A percentile compares a stretch with the other conserved stretches of the same genome.
phyloP scores from a whole-genome alignment of 2,113 vertebrate species.

The Galemys pyrenaicus region DNA sequence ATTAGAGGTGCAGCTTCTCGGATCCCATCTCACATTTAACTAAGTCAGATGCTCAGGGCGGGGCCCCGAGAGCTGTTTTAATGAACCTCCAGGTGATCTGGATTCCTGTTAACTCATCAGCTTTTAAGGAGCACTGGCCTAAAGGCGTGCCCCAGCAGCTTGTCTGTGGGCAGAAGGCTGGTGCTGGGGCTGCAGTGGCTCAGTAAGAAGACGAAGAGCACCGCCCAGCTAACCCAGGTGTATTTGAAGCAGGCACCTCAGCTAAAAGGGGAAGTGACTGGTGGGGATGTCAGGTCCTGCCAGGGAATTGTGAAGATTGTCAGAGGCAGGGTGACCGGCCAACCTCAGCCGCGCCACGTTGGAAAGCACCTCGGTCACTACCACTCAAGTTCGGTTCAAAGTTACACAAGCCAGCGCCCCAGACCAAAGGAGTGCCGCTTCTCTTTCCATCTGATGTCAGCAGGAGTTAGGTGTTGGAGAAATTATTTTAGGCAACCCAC shows the following conservation, averaged over 20 bases:
- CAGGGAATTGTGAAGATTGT: neutral
- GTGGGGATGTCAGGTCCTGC: neutral
- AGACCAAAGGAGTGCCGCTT: neutral
- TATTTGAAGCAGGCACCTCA: neutral
- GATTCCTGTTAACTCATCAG: neutral
- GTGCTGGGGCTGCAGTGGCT: neutral
- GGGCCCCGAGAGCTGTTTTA: neutral
- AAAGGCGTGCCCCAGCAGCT: neutral
- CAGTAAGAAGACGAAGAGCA: neutral
- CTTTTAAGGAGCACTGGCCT: neutral
- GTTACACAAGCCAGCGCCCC: neutral
- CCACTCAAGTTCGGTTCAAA: neutral
- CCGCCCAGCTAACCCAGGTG: too few species aligned
- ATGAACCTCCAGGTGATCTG: neutral
- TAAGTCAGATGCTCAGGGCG: neutral
- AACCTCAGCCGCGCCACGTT: neutral
- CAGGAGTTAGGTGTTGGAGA: neutral
- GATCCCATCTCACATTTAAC: neutral
- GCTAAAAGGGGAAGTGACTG: neutral
- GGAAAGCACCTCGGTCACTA: neutral
- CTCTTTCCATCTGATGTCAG: neutral
- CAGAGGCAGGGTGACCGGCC: neutral
- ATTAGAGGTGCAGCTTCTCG: neutral
- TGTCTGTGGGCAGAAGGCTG: neutral
- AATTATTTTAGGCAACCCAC: neutral